Evolutionary conservation across 2,797 vertebrate genomes (phyloP), one percentile per base, ranked within the genome.

Genomic region (Gymnothorax javanicus): DNA sequence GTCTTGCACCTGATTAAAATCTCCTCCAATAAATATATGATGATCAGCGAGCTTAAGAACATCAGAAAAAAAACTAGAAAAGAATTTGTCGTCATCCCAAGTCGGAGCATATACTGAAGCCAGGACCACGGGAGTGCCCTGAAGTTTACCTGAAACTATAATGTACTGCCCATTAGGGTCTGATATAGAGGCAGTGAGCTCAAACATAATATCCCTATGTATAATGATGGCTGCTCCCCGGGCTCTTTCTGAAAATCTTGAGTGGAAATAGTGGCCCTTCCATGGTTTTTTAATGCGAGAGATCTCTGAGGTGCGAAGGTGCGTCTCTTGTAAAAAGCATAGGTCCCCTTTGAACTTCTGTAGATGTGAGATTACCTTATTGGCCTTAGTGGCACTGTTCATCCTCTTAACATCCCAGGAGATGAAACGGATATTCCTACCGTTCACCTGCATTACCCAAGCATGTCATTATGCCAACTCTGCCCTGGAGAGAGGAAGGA

Each of bases 321-420:
- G 84, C 23, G 69, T 85, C 75, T 85, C 84, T 13, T 85, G 67
- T 20, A 85, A 59, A 13, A 73, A 85, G 6, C 57, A n/a, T 0
- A 85, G 2, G 43, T 85, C 64, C 43, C 84, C 69, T 56, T 85
- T 57, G 0, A 85, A 69, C 9, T 73, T 64, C 13, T 85, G 84
- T 15, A 85, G 15, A 13, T 59, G 58, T 59, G 58, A 6, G 6
- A 59, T 6, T 59, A 59, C 58, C 58, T 59, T 59, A 59, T 13
- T 59, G 13, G 58, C 58, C 13, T 59, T 59, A 13, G 58, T 59
- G 58, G 58, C 58, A 59, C 13, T 59, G 58, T 59, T 59, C 58
- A 59, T 59, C 58, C 58, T 13, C 58, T 59, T 59, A 6, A 13
- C 58, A 59, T 59, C 13, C 58, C 58, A 59, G 58, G 58, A 59